These are phyloP conservation scores for Varecia variegata DNA, from an alignment of 2,797 vertebrate species.

Conservation along the genomic window DNA sequence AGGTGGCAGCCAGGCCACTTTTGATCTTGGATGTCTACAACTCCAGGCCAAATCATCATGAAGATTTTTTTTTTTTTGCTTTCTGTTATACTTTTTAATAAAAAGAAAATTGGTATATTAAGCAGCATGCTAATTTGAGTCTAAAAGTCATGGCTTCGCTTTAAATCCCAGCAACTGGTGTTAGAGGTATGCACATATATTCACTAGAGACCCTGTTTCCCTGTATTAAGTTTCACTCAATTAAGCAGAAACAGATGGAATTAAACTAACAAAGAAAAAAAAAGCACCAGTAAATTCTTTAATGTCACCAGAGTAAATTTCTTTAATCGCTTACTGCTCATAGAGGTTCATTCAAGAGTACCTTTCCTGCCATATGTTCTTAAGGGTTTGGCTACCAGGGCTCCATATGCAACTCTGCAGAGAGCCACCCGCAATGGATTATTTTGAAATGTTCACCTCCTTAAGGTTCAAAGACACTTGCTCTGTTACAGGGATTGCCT, in stretches of 20 bases:
- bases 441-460: background rate
- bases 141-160: conserved; percentile 8
- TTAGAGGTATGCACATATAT: background rate
- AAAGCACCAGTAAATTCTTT: background rate
- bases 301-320: background rate
- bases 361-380: background rate
- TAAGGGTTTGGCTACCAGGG: background rate
- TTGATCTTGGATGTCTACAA: background rate
- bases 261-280: conserved; percentile 40
- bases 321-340: background rate
- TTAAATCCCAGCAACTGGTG: background rate
- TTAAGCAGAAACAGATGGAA: conserved; percentile 40
- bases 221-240: conserved; percentile 5
- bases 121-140: background rate
- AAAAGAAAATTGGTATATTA: background rate
- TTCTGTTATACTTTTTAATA: background rate
- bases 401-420: background rate
- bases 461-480: background rate
- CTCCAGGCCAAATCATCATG: background rate
- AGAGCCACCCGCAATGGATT: background rate
- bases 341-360: background rate
- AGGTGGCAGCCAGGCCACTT: background rate
- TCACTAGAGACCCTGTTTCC: background rate
- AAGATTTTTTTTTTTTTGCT: background rate
- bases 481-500: background rate